A percentile compares a stretch with the other conserved stretches of the same genome.
Conservation (phyloP, 1,140 invertebrate genomes). For the Ceratina australensis region DNA sequence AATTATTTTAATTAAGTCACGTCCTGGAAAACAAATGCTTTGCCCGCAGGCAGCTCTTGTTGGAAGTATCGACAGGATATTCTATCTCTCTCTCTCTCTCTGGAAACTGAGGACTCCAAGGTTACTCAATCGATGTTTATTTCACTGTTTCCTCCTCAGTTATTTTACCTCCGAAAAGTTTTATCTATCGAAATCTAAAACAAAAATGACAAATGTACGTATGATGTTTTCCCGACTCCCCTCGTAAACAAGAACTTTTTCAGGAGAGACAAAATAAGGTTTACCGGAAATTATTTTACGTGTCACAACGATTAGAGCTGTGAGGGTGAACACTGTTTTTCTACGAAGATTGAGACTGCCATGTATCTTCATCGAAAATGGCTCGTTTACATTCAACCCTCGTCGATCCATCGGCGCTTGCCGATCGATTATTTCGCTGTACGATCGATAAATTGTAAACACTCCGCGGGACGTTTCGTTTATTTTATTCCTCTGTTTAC, state of each 20-base stretch:
- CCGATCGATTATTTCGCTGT: conserved; percentile 18
- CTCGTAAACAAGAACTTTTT: conserved; percentile 2
- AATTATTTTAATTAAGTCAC: conserved; percentile 55
- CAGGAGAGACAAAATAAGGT: not conserved
- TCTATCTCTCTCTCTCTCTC: not conserved
- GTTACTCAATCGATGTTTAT: not conserved
- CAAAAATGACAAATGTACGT: too few species aligned
- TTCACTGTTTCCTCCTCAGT: too few species aligned
- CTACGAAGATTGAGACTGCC: not conserved
- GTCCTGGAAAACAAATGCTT: conserved; percentile 26
- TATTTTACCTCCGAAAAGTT: not conserved
- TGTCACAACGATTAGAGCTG: not conserved
- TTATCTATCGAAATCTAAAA: not conserved
- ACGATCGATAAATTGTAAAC: conserved; percentile 28
- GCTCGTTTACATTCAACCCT: conserved; percentile 19
- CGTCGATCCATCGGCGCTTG: not conserved
- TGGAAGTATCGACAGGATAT: not conserved
- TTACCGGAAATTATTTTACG: not conserved
- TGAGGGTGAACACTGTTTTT: not conserved
- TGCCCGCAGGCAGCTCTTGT: not conserved
- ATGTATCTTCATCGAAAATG: not conserved
- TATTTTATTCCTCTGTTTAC: conserved; percentile 31
- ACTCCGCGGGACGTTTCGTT: conserved; percentile 14
- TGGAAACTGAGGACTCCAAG: not conserved
- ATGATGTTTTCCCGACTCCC: not conserved